Percentiles rank a stretch among this genome's conserved stretches.
These are phyloP conservation scores for Henricia sp. DNA, from an alignment of 53 echinoderm and acorn worm species.

Conservation along the genomic window DNA sequence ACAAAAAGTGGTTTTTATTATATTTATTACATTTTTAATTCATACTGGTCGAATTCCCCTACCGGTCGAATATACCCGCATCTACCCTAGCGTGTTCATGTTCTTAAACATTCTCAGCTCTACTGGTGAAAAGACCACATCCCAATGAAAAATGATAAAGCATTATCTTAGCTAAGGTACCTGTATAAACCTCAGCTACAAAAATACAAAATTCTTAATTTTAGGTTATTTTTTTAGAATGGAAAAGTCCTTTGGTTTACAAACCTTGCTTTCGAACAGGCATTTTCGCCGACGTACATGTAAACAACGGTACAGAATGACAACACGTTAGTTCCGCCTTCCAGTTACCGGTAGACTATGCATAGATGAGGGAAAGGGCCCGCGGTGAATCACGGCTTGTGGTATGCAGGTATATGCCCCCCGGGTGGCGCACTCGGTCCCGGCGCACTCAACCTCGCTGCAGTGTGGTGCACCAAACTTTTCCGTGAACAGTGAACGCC, in stretches of 20 bases:
- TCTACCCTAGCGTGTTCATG: too few species aligned
- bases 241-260: slow-evolving; percentile 9
- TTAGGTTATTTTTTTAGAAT: too few species aligned
- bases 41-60: too few species aligned
- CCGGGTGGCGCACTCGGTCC: background rate
- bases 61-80: too few species aligned
- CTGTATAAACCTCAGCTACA: background rate
- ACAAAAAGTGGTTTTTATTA: too few species aligned
- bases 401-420: too few species aligned
- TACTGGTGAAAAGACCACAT: too few species aligned
- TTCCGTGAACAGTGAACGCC: slow-evolving; percentile 1
- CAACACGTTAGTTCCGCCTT: slow-evolving; percentile 2
- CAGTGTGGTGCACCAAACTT: background rate
- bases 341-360: background rate
- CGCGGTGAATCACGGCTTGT: background rate
- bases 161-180: background rate
- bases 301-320: slow-evolving; percentile 28
- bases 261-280: slow-evolving; percentile 90
- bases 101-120: too few species aligned
- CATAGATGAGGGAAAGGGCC: background rate
- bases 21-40: too few species aligned
- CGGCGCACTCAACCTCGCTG: background rate
- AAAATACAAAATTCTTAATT: too few species aligned
- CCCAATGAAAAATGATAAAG: too few species aligned
- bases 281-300: slow-evolving; percentile 58